phyloP scores from a whole-genome alignment of 2,888 invertebrate genomes.

The Troides aeacus region DNA sequence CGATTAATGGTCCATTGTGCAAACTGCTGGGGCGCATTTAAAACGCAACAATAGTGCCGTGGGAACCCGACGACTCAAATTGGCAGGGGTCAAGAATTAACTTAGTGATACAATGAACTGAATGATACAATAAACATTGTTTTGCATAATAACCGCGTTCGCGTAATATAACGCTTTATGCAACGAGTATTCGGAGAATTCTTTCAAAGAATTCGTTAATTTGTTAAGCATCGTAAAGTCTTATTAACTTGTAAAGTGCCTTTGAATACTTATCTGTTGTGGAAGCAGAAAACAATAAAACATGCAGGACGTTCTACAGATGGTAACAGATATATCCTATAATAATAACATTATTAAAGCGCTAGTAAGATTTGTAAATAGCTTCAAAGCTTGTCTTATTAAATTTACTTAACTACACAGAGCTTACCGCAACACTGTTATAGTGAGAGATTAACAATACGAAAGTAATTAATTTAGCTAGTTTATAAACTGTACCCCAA shows the following conservation, averaged over 20 bases:
- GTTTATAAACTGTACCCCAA: no score
- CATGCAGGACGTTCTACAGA: no score
- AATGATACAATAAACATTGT: constrained; percentile 19
- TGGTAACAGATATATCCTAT: no score
- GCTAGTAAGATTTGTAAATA: no score
- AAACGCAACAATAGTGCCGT: constrained; percentile 46
- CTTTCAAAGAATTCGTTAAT: background rate
- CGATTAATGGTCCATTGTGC: constrained; percentile 46
- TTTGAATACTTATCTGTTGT: background rate
- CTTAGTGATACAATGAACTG: constrained; percentile 14
- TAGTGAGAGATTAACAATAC: no score
- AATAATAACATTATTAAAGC: no score
- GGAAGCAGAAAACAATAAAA: no score
- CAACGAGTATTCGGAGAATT: background rate
- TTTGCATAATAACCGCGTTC: constrained; percentile 25
- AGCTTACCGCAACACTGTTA: no score
- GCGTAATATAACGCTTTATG: constrained; percentile 24
- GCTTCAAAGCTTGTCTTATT: no score
- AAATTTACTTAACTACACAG: no score
- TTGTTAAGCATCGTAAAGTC: background rate
- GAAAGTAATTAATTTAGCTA: no score
- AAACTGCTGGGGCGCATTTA: constrained; percentile 37
- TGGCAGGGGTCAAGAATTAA: constrained; percentile 41
- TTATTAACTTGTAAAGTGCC: background rate
- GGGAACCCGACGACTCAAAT: constrained; percentile 45